A percentile compares a stretch with the other conserved stretches of the same genome.
Evolutionary conservation across 2,888 invertebrate species (phyloP).

Genomic region (Acleris sparsana): DNA sequence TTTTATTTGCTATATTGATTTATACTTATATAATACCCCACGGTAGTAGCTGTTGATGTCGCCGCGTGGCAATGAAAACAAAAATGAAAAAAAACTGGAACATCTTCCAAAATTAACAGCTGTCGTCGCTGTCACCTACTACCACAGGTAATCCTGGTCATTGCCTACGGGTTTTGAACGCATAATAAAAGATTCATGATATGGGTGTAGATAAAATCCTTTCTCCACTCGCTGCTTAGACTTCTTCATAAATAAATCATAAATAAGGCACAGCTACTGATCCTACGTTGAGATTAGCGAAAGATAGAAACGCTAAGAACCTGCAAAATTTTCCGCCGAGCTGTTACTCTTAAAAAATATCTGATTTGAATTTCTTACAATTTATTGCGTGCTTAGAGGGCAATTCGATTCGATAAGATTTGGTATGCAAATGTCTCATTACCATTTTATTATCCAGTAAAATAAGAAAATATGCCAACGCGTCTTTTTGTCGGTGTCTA

Average conservation of each 20-base stretch:
- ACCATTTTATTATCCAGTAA: constrained; percentile 33
- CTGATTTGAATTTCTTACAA: constrained; percentile 33
- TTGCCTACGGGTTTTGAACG: too few species aligned
- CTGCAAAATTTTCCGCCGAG: constrained; percentile 22
- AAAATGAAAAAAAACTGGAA: too few species aligned
- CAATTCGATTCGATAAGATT: constrained; percentile 32
- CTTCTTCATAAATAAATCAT: constrained; percentile 20
- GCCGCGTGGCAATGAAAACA: too few species aligned
- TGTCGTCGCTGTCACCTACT: too few species aligned
- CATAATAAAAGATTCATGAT: too few species aligned
- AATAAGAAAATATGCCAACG: constrained; percentile 33
- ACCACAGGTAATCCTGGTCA: too few species aligned
- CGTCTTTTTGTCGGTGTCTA: constrained; percentile 19
- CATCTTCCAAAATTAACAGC: too few species aligned
- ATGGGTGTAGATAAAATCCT: constrained; percentile 1
- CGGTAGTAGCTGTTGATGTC: too few species aligned
- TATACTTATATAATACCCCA: too few species aligned
- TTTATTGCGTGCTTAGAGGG: constrained; percentile 35
- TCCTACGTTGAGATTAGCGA: constrained; percentile 12
- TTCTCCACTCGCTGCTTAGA: not conserved
- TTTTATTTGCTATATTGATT: too few species aligned
- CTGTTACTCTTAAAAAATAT: constrained; percentile 26
- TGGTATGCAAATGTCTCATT: constrained; percentile 35
- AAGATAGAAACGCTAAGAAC: constrained; percentile 17
- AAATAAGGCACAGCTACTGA: constrained; percentile 7